Evolutionary conservation across 2,797 vertebrate species (phyloP).

Genomic region (Acrocephalus scirpaceus): DNA sequence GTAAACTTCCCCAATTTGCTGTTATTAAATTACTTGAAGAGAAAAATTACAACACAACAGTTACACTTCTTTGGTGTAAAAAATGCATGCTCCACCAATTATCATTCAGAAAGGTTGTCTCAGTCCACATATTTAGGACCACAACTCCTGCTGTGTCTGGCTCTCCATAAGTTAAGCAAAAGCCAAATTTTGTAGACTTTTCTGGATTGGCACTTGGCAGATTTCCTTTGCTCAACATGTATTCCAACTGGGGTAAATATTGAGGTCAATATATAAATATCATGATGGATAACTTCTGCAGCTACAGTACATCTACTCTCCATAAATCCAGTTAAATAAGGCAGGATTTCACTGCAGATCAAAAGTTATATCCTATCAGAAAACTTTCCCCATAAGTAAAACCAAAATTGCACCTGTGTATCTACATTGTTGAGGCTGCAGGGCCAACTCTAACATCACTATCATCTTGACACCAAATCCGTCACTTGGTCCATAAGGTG

Average conservation of each 20-base stretch:
- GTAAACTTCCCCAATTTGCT: background rate
- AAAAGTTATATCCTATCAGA: background rate
- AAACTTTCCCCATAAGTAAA: background rate
- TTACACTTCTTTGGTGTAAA: background rate
- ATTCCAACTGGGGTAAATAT: background rate
- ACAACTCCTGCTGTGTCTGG: background rate
- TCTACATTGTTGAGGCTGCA: background rate
- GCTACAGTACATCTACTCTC: background rate
- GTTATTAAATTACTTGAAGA: background rate
- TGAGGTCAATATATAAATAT: background rate
- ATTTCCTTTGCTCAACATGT: background rate
- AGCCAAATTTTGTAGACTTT: background rate
- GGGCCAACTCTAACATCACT: background rate
- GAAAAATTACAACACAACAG: background rate
- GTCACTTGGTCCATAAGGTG: background rate
- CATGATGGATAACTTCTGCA: background rate
- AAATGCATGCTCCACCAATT: background rate
- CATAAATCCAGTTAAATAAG: background rate
- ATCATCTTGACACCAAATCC: background rate
- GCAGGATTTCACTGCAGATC: background rate
- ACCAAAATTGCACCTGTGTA: background rate
- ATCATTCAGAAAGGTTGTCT: background rate
- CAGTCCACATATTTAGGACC: background rate
- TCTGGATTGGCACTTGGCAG: background rate
- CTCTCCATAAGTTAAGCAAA: background rate